phyloP scores from a whole-genome alignment of 2,113 vertebrate species.

The Athene noctua region DNA sequence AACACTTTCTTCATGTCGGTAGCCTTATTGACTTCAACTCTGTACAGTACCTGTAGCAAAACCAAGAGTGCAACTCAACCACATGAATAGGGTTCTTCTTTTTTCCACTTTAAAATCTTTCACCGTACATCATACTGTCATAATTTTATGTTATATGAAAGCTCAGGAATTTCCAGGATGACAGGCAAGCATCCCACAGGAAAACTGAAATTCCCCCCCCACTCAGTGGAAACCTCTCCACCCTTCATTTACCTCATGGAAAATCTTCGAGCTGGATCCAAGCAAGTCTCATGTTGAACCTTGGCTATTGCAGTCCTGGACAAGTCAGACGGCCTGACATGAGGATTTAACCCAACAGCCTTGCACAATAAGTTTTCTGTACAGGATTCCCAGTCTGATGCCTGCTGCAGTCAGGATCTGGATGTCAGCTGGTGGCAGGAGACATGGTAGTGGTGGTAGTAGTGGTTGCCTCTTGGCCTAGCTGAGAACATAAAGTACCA shows the following conservation, averaged over 20 bases:
- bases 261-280: neutral
- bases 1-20: conserved; percentile 37
- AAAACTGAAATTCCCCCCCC: neutral
- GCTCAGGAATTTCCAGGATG: conserved; percentile 39
- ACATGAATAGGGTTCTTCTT: neutral
- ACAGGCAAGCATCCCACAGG: neutral
- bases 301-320: neutral
- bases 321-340: neutral
- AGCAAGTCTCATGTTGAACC: neutral
- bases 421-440: neutral
- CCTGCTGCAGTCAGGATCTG: neutral
- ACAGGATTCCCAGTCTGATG: neutral
- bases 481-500: neutral
- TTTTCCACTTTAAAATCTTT: conserved; percentile 16
- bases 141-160: neutral
- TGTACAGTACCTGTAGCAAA: conserved; percentile 40
- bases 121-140: neutral
- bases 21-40: conserved; percentile 43
- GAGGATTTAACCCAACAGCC: neutral
- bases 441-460: neutral
- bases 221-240: neutral
- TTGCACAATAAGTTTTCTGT: neutral
- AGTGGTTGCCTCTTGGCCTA: neutral
- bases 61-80: neutral
- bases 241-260: fast-evolving